Evolutionary conservation across 1,140 invertebrate species (phyloP).

Genomic region (Copidosoma floridanum): DNA sequence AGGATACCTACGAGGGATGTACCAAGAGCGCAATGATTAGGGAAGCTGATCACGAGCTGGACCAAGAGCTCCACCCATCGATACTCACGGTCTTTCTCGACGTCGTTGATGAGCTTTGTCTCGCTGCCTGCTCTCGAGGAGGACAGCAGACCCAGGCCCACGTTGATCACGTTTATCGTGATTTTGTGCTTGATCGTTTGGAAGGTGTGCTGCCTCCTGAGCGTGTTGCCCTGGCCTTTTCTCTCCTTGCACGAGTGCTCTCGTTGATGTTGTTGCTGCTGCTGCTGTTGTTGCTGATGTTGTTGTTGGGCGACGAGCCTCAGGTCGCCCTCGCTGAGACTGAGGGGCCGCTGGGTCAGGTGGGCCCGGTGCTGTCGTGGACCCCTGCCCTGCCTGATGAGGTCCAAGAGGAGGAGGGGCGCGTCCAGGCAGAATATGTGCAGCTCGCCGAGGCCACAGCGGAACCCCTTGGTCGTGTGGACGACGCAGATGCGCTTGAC

Average conservation of each 20-base stretch:
- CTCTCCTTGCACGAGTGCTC: too few species aligned
- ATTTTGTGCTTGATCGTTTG: constrained; percentile 39
- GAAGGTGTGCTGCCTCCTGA: too few species aligned
- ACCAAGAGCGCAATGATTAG: neutral
- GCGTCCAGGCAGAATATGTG: constrained; percentile 57
- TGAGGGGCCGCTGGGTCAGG: constrained; percentile 44
- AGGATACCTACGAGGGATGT: neutral
- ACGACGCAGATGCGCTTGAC: constrained; percentile 59
- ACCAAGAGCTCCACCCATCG: constrained; percentile 9
- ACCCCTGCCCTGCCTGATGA: constrained; percentile 53
- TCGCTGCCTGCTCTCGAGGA: constrained; percentile 38
- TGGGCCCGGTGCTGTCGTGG: constrained; percentile 37
- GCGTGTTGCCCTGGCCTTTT: too few species aligned
- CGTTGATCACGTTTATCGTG: constrained; percentile 41
- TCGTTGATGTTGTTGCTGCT: too few species aligned
- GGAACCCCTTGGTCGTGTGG: constrained; percentile 58
- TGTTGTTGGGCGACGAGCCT: constrained; percentile 30
- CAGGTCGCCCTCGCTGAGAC: constrained; percentile 58
- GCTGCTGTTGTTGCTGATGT: constrained; percentile 29
- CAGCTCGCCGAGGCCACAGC: constrained; percentile 55
- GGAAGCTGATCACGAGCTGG: neutral
- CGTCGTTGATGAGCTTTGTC: constrained; percentile 34
- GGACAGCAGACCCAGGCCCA: constrained; percentile 44
- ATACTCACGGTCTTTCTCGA: constrained; percentile 31
- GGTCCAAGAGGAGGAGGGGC: constrained; percentile 46